Conservation (phyloP, 2,888 invertebrate genomes). For the Patella depressa region DNA sequence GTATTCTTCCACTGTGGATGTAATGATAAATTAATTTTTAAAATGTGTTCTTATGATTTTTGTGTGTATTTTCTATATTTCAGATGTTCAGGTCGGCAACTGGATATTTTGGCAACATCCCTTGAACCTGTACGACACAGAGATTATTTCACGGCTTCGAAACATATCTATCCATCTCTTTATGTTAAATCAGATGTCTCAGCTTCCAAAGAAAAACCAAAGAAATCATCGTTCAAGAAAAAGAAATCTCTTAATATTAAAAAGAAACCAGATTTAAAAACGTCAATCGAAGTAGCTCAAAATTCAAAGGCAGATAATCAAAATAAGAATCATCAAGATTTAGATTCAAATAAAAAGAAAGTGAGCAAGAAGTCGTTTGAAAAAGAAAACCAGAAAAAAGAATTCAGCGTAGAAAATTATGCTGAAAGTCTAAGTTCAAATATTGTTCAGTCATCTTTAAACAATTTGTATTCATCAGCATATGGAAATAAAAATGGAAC, state of each 20-base stretch:
- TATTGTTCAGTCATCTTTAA: no score
- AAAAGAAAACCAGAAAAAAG: slow-evolving; percentile 30
- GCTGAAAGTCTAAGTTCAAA: no score
- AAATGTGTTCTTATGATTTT: not conserved
- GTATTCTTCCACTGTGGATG: no score
- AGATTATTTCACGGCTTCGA: slow-evolving; percentile 57
- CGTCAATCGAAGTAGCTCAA: not conserved
- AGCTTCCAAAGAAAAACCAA: not conserved
- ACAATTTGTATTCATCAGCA: no score
- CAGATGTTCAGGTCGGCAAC: slow-evolving; percentile 58
- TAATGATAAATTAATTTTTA: not conserved
- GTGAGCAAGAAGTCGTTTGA: slow-evolving; percentile 8
- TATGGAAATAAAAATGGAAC: no score
- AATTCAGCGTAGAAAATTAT: slow-evolving; percentile 14
- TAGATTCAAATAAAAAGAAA: slow-evolving; percentile 1
- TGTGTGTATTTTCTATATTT: slow-evolving; percentile 23
- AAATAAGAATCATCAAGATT: not conserved
- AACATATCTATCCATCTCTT: slow-evolving; percentile 54
- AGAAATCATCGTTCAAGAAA: slow-evolving; percentile 1
- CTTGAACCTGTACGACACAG: slow-evolving; percentile 65
- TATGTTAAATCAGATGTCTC: slow-evolving; percentile 35
- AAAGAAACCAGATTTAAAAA: not conserved
- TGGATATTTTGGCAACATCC: slow-evolving; percentile 64
- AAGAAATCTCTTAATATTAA: not conserved
- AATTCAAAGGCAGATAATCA: not conserved